Evolutionary conservation across 2,113 vertebrate species (phyloP), one percentile per base, ranked within the genome.

Genomic region (Triplophysa tibetana): DNA sequence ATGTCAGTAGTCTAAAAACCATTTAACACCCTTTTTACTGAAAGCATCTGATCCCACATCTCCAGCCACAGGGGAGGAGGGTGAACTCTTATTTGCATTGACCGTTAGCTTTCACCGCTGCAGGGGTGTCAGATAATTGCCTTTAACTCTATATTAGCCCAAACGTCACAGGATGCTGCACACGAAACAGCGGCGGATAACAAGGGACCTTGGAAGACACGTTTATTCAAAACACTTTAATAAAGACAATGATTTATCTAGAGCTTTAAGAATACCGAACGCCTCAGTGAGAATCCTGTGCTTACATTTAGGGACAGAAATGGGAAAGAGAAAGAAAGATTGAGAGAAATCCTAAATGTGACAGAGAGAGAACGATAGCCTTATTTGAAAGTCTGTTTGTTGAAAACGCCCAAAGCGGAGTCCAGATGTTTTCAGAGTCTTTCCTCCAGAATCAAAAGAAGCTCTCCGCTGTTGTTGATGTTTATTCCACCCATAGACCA

Each of bases 381-480:
- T 29, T 29, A 29, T 43, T 43, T 43, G 2, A 54, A 2, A 19
- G 56, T 13, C 16, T 24, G 23, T 29, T 72, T 72, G 19, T 16
- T 29, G 41, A 13, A 60, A 60, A 48, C 45, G 38, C 4, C 23
- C 11, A 3, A 4, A 21, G 54, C 43, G 13, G 2, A 24, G 38
- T 2, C 4, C 52, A 23, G 54, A 33, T 13, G 54, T 7, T 19
- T 8, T 29, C 26, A 38, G 21, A 29, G 21, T 16, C 41, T 60
- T 72, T 38, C n/a, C 16, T 72, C 70, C 13, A 1, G 11, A 16
- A n/a, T 29, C 29, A 29, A 72, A 58, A 54, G 8, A 78, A 58
- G 21, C 70, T 84, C 75, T 86, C 54, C 83, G 67, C 82, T 82
- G 82, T 84, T 89, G 84, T 83, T 76, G 45, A 41, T 61, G 66